Evolutionary conservation across 2,797 vertebrate genomes (phyloP), one percentile per base, ranked within the genome.

Genomic region (Amphiprion clarkii): DNA sequence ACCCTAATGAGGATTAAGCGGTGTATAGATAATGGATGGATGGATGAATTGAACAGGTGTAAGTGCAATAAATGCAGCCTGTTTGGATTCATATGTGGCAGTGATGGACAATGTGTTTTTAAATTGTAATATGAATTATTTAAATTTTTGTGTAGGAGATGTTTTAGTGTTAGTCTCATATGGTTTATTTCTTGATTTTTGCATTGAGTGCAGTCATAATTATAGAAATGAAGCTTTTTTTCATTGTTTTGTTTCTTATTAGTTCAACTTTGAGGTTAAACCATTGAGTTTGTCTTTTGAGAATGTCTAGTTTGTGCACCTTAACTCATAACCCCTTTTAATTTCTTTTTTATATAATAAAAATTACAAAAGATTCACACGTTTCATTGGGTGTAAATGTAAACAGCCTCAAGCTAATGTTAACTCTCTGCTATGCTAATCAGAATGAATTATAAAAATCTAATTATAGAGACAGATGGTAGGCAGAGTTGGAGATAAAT

Each of bases 401-500:
- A 21, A 49, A n/a, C 16, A n/a, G 8, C 4, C 25, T 44, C 6
- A 55, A 61, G 49, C 11, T 21, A 56, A 61, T 29, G n/a, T 11
- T 52, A 4, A 40, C 19, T 6, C 61, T 2, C 12, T 64, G 5
- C 46, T 63, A 1, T 63, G 27, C 52, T 25, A 2, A 39, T 39
- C 48, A 64, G 27, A 51, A 63, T 36, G 13, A 17, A 63, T 16
- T 46, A 6, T 23, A 33, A 16, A 16, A 12, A 19, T 4, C 10
- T 3, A 62, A 29, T 31, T 29, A 48, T 31, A n/a, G 31, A 5
- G 17, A 19, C 21, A 67, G 31, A 60, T n/a, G 39, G 17, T 8
- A 49, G 17, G 59, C 44, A 39, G 40, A 14, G 13, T 58, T n/a
- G 4, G 33, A 70, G 46, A 55, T 71, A 12, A 49, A 49, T 49